Conservation (phyloP, 1,140 invertebrate genomes). For the Papilio helenus region DNA sequence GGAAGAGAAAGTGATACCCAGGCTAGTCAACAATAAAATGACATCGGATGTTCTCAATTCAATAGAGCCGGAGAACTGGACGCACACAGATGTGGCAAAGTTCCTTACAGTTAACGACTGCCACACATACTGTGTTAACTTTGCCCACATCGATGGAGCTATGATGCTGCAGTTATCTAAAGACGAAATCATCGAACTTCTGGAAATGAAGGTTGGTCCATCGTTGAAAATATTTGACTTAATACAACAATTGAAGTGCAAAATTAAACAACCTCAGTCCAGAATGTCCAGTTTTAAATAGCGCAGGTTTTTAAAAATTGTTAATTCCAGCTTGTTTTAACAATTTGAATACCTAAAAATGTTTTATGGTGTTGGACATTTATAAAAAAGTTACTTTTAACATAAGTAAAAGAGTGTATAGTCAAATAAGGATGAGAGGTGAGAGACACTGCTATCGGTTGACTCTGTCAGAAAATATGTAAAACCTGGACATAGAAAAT, state of each 20-base stretch:
- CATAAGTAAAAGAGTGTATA: too few relatives aligned
- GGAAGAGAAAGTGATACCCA: constrained; percentile 87
- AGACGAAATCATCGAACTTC: constrained; percentile 94
- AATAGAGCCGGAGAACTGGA: constrained; percentile 86
- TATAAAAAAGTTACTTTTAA: too few relatives aligned
- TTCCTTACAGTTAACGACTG: constrained; percentile 96
- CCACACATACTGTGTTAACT: constrained; percentile 93
- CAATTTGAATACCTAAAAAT: not conserved
- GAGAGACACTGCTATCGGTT: too few relatives aligned
- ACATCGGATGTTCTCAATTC: constrained; percentile 67
- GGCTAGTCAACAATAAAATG: constrained; percentile 84
- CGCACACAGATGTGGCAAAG: constrained; percentile 91
- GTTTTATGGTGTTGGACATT: too few relatives aligned
- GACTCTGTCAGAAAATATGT: too few relatives aligned
- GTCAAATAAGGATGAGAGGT: too few relatives aligned
- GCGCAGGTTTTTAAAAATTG: not conserved
- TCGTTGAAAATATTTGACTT: constrained; percentile 96
- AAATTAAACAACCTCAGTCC: constrained; percentile 90
- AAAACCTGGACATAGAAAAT: too few relatives aligned
- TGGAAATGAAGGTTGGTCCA: constrained; percentile 96
- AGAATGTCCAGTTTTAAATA: constrained; percentile 80
- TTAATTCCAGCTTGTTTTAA: not conserved
- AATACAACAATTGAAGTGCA: constrained; percentile 93
- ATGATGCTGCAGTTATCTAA: constrained; percentile 91
- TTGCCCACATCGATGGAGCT: constrained; percentile 92